A percentile compares a stretch with the other conserved stretches of the same genome.
Evolutionary conservation across 2,888 invertebrate genomes (phyloP).

Genomic region (Cancer borealis): DNA sequence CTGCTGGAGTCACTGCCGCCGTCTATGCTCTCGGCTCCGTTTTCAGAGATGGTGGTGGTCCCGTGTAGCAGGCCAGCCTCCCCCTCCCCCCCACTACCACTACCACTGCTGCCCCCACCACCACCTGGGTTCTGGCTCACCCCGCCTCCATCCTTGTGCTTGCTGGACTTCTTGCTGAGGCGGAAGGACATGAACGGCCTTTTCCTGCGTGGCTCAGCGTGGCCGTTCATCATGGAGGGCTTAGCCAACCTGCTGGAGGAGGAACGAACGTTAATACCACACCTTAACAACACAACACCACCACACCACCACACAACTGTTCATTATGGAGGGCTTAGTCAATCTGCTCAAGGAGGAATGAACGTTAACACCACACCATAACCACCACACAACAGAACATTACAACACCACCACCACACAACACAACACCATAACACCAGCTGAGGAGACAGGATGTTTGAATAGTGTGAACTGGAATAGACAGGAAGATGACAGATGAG

Average conservation of each 20-base stretch:
- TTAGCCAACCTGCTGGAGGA: conserved; percentile 72
- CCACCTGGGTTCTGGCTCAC: conserved; percentile 64
- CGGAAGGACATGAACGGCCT: conserved; percentile 76
- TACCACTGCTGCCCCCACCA: conserved; percentile 45
- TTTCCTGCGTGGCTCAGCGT: conserved; percentile 74
- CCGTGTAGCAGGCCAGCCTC: conserved; percentile 56
- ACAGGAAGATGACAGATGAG: too few species aligned
- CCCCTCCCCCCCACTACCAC: conserved; percentile 48
- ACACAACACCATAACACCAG: too few species aligned
- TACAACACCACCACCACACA: background rate
- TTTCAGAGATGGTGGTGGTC: conserved; percentile 59
- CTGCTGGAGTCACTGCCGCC: conserved; percentile 74
- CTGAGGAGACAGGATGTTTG: too few species aligned
- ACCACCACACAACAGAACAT: background rate
- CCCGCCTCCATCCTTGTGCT: conserved; percentile 67
- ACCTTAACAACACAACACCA: background rate
- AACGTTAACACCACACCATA: background rate
- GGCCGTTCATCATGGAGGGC: conserved; percentile 74
- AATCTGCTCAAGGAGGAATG: conserved; percentile 66
- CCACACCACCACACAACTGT: background rate
- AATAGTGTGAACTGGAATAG: too few species aligned
- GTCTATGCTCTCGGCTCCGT: conserved; percentile 69
- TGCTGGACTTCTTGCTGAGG: conserved; percentile 74
- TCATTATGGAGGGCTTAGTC: conserved; percentile 74
- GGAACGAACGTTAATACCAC: background rate